A percentile compares a stretch with the other conserved stretches of the same genome.
Conservation (phyloP, 2,888 invertebrate genomes). For the Ophioninae sp. region DNA sequence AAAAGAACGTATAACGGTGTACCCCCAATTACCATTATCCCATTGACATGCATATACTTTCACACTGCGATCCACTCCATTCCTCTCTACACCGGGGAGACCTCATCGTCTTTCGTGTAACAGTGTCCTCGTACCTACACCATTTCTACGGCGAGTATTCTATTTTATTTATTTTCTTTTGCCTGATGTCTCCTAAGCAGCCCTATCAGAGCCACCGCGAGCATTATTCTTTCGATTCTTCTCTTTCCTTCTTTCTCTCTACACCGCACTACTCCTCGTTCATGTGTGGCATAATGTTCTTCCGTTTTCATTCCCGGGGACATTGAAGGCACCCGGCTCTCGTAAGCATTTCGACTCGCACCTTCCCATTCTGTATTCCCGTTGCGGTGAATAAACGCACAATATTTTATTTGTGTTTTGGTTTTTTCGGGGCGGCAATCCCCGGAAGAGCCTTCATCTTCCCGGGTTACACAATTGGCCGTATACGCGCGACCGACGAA, state of each 20-base stretch:
- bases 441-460: constrained; percentile 72
- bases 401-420: constrained; percentile 79
- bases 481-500: constrained; percentile 64
- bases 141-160: constrained; percentile 48
- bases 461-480: constrained; percentile 72
- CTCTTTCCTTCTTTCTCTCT: constrained; percentile 40
- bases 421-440: constrained; percentile 77
- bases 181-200: constrained; percentile 68
- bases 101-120: constrained; percentile 18
- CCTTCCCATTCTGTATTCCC: constrained; percentile 60
- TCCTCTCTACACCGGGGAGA: constrained; percentile 23
- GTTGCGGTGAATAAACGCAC: constrained; percentile 68
- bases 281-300: constrained; percentile 53
- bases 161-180: constrained; percentile 60
- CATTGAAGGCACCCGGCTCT: constrained; percentile 18
- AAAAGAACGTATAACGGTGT: constrained; percentile 74
- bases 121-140: constrained; percentile 46
- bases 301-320: constrained; percentile 47
- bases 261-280: constrained; percentile 46
- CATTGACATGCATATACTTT: constrained; percentile 79
- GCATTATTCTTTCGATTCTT: constrained; percentile 57
- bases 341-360: constrained; percentile 54
- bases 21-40: constrained; percentile 77
- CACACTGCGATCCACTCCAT: constrained; percentile 67
- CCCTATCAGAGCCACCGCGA: constrained; percentile 68